phyloP scores from a whole-genome alignment of 2,113 vertebrate species.

The Cryptoleucopteryx plumbea region DNA sequence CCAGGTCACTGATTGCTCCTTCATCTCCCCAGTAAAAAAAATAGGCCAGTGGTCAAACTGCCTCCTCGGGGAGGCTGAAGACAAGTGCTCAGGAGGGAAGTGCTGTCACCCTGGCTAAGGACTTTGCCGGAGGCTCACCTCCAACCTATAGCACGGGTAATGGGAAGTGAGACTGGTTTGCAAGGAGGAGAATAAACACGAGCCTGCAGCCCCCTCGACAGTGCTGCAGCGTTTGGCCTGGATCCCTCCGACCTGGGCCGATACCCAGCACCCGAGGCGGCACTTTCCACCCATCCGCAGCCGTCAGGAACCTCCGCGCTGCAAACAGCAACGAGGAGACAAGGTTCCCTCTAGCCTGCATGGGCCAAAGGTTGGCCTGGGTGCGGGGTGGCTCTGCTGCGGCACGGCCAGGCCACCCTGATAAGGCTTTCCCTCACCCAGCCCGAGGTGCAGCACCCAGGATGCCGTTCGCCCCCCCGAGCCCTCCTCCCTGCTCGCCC shows the following conservation, averaged over 20 bases:
- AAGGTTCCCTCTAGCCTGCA: background rate
- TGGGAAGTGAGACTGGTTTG: background rate
- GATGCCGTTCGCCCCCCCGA: rapidly evolving
- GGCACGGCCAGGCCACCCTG: background rate
- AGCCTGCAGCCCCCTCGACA: rapidly evolving
- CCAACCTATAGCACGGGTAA: background rate
- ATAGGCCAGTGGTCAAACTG: background rate
- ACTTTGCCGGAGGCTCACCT: background rate
- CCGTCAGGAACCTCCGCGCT: background rate
- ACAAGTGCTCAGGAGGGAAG: background rate
- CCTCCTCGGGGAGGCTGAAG: background rate
- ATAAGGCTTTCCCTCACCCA: background rate
- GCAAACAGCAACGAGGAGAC: background rate
- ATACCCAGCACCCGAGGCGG: background rate
- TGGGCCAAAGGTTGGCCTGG: conserved; percentile 30
- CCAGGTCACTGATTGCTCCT: conserved; percentile 22
- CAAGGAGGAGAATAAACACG: background rate
- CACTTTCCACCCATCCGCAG: background rate
- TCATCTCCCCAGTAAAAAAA: background rate
- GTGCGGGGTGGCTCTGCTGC: background rate
- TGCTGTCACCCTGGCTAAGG: background rate
- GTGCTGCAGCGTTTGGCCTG: background rate
- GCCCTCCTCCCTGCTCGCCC: background rate
- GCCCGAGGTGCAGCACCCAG: background rate
- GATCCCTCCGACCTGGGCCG: background rate